phyloP scores from a whole-genome alignment of 1,140 invertebrate species.

The Archivesica marissinica region DNA sequence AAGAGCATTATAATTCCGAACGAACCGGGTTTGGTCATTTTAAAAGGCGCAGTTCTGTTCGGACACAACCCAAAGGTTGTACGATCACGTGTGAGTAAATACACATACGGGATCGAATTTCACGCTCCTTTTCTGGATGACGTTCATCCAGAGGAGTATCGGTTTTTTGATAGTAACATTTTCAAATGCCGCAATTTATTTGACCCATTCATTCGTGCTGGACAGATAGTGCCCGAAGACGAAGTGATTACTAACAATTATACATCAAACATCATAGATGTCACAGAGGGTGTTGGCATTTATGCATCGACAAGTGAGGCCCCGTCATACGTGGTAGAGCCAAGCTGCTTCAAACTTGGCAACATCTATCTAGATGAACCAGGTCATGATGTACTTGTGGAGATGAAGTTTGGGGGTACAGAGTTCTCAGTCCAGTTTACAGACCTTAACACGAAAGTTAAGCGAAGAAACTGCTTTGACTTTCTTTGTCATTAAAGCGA shows the following conservation, averaged over 20 bases:
- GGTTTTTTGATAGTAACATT: neutral
- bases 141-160: slow-evolving; percentile 10
- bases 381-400: neutral
- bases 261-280: slow-evolving; percentile 16
- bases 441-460: neutral
- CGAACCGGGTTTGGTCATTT: slow-evolving; percentile 20
- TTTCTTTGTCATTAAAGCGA: slow-evolving; percentile 18
- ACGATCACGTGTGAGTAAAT: slow-evolving; percentile 11
- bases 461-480: slow-evolving; percentile 21
- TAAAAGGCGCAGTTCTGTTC: slow-evolving; percentile 39
- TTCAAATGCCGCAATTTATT: slow-evolving; percentile 38
- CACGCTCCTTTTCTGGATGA: slow-evolving; percentile 5
- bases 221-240: neutral
- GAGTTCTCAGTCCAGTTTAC: slow-evolving; percentile 25
- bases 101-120: slow-evolving; percentile 30
- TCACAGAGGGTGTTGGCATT: slow-evolving; percentile 16
- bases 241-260: neutral
- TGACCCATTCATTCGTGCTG: slow-evolving; percentile 22
- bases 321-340: slow-evolving; percentile 4
- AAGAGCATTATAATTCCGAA: slow-evolving; percentile 21
- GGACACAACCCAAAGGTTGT: slow-evolving; percentile 31
- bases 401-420: slow-evolving; percentile 40
- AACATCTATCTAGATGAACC: slow-evolving; percentile 12
- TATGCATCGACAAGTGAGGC: neutral
- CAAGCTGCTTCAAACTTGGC: slow-evolving; percentile 24